Evolutionary conservation across 2,113 vertebrate species (phyloP).

Genomic region (Emydocephalus ijimae): DNA sequence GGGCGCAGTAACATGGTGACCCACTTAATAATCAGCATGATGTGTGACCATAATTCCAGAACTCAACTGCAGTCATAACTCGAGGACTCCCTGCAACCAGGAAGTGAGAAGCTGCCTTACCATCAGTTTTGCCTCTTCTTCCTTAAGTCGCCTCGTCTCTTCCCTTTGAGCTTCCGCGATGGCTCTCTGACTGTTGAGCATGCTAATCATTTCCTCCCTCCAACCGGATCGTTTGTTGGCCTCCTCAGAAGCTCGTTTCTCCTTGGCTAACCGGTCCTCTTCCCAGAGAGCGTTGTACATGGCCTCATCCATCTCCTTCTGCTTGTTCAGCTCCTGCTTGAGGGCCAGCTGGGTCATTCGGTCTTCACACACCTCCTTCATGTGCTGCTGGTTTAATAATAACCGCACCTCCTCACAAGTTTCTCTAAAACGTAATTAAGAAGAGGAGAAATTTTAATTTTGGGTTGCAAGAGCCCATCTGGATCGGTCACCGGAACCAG

Average conservation of each 20-base stretch:
- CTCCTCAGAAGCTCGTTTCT: constrained; percentile 52
- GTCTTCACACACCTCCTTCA: constrained; percentile 68
- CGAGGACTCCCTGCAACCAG: background rate
- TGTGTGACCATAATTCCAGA: background rate
- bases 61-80: background rate
- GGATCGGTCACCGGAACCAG: background rate
- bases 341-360: constrained; percentile 72
- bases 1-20: background rate
- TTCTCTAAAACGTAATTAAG: constrained; percentile 63
- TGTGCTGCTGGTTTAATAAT: constrained; percentile 32
- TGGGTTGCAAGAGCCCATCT: background rate
- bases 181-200: constrained; percentile 64
- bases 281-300: constrained; percentile 77
- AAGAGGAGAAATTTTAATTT: background rate
- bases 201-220: constrained; percentile 41
- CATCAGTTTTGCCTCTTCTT: constrained; percentile 75
- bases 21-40: background rate
- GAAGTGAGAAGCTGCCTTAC: constrained; percentile 57
- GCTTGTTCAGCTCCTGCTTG: constrained; percentile 59
- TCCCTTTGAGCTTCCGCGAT: constrained; percentile 48
- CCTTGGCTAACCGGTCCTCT: constrained; percentile 76
- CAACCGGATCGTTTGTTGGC: constrained; percentile 35
- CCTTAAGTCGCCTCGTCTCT: constrained; percentile 58
- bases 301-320: constrained; percentile 68
- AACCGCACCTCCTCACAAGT: constrained; percentile 74